Base-by-base conservation (phyloP, 2,888 invertebrate species). In the Hoplodrina ambigua region DNA sequence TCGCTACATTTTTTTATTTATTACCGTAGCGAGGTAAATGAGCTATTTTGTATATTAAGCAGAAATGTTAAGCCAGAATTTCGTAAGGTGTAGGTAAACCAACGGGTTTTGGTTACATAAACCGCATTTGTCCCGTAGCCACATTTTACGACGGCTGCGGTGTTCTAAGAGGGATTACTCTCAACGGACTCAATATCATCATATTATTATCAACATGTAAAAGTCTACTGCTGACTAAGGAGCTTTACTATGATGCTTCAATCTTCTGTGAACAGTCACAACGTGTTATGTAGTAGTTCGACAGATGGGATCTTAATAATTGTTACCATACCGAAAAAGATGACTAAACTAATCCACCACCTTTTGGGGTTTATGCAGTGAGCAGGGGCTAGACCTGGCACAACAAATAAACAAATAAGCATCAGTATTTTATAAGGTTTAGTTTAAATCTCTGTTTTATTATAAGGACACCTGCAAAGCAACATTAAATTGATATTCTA, bases 1-100 rank as follows among this genome's bases (percentile, higher is more conserved):
- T 77, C 62, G 63, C 54, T 75, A 49, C 57, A 41, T 70, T 62
- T 77, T n/a, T 64, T 75, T 80, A 59, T 78, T 75, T 75, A 75
- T 65, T 69, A 49, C 81, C 25, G 46, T 46, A 15, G 55, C 37
- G 50, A 33, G n/a, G 75, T 60, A 25, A 63, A 74, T 63, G 58
- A 49, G n/a, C 55, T 74, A 60, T 77, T 73, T 54, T 61, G 49
- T 75, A 50, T 69, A 19, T 57, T 66, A 50, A 49, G 30, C 53
- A 37, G n/a, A 53, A 69, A 75, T 49, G 33, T 19, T 46, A 20
- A 17, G 11, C 20, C 30, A 30, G 75, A 56, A 66, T 71, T 30
- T 56, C 10, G 46, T 66, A 66, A 30, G 65, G 59, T 44, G 30
- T 59, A 49, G 37, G 80, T 60, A 50, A 53, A 63, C 41, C 46